A percentile compares a stretch with the other conserved stretches of the same genome.
Conservation (phyloP, 2,797 vertebrate genomes). For the Anas bernieri region DNA sequence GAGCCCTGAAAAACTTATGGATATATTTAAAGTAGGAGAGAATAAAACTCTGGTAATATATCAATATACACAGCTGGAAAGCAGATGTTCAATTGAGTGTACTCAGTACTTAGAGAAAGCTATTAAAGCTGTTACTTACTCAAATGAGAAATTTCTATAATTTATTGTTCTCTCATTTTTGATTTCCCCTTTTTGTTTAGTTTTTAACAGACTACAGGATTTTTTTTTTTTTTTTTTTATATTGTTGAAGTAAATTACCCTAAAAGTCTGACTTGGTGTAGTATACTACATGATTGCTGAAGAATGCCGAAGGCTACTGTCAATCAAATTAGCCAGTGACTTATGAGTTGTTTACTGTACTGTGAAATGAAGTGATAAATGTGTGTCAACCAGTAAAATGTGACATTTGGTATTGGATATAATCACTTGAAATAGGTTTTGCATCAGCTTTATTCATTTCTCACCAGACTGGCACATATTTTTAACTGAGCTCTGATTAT, state of each 20-base stretch:
- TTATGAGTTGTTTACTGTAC: slow-evolving; percentile 79
- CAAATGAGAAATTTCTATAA: slow-evolving; percentile 77
- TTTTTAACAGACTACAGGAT: slow-evolving; percentile 64
- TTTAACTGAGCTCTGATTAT: slow-evolving; percentile 47
- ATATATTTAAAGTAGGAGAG: slow-evolving; percentile 78
- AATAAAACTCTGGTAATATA: slow-evolving; percentile 77
- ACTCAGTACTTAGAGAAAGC: slow-evolving; percentile 75
- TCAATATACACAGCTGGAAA: slow-evolving; percentile 83
- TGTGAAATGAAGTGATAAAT: slow-evolving; percentile 81
- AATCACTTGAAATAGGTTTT: slow-evolving; percentile 57
- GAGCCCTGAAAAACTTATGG: slow-evolving; percentile 71
- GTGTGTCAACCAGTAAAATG: slow-evolving; percentile 71
- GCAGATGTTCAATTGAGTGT: slow-evolving; percentile 81
- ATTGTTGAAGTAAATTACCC: slow-evolving; percentile 72
- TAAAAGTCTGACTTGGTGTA: slow-evolving; percentile 59
- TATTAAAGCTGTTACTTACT: slow-evolving; percentile 78
- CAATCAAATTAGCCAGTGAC: slow-evolving; percentile 78
- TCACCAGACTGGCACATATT: slow-evolving; percentile 37
- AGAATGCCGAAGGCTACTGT: slow-evolving; percentile 77
- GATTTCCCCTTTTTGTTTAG: slow-evolving; percentile 47
- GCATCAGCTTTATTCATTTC: slow-evolving; percentile 48
- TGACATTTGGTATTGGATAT: slow-evolving; percentile 65
- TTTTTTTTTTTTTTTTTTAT: slow-evolving; percentile 55
- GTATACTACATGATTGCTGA: slow-evolving; percentile 51
- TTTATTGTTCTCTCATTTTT: slow-evolving; percentile 77